Evolutionary conservation across 2,888 invertebrate species (phyloP), one percentile per base, ranked within the genome.

Genomic region (Salticus scenicus): DNA sequence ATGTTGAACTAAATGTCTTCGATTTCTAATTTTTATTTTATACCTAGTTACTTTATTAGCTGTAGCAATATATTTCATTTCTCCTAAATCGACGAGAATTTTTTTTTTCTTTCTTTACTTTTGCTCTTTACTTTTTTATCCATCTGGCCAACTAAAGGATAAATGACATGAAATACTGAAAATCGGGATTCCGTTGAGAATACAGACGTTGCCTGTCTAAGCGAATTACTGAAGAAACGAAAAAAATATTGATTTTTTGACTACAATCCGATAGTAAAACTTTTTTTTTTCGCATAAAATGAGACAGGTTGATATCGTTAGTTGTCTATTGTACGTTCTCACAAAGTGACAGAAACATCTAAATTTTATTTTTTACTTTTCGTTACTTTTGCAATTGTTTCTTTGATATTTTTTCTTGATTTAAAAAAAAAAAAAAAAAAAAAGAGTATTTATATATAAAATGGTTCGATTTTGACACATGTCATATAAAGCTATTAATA

Each of bases 191-290:
- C 83, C 31, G 47, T 24, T 24, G 72, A 42, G 77, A 83, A 83
- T 67, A 64, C 69, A 51, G 57, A 73, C 64, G 67, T 72, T 33
- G 83, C 72, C 72, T 77, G 83, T 83, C 77, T 66, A 72, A 67
- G 64, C 66, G 72, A 77, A 77, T 83, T 83, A 83, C 69, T 73
- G 72, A 51, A 70, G 63, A 41, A 28, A 66, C 28, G 30, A 71
- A 77, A 76, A 71, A 72, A 72, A 71, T 69, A n/a, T n/a, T 78
- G 72, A 76, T 83, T 83, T 83, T 77, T 37, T 10, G 7, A 27
- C 27, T 42, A 28, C 57, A 42, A 31, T 37, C 66, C 33, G 73
- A 77, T 77, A 83, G 72, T 73, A 73, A 66, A 83, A 83, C 76
- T 83, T 77, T 73, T 83, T 77, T 64, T 42, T 33, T 31, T 28